phyloP scores from a whole-genome alignment of 2,797 vertebrate genomes.

The Scomberomorus guttatus region DNA sequence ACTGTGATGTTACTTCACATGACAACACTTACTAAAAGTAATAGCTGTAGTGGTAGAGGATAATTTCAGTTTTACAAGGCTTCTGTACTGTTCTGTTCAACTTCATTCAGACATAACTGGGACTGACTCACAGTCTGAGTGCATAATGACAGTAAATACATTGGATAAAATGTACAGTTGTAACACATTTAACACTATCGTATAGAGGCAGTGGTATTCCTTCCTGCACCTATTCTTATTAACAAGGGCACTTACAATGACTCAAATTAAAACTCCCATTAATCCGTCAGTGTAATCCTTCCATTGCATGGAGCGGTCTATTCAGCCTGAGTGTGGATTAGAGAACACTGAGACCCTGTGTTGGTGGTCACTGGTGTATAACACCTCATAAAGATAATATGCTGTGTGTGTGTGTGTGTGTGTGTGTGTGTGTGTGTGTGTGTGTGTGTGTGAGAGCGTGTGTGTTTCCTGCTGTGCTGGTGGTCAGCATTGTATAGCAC shows the following conservation, averaged over 20 bases:
- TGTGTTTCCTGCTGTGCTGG: constrained; percentile 68
- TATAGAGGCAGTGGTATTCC: constrained; percentile 47
- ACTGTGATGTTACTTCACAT: not conserved
- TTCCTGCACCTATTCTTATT: constrained; percentile 64
- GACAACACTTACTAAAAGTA: not conserved
- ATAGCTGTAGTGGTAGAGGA: not conserved
- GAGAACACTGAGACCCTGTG: constrained; percentile 82
- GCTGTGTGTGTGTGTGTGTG: constrained; percentile 41
- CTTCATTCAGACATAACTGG: constrained; percentile 6
- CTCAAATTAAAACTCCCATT: constrained; percentile 83
- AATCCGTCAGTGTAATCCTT: constrained; percentile 82
- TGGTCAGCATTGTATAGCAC: constrained; percentile 71
- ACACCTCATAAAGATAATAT: constrained; percentile 82
- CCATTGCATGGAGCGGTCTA: constrained; percentile 71
- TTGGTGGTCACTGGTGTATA: constrained; percentile 84
- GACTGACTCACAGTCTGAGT: not conserved
- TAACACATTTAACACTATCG: constrained; percentile 57
- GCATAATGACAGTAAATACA: constrained; percentile 13
- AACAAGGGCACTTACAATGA: constrained; percentile 74
- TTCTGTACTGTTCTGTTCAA: not conserved
- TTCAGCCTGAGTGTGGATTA: constrained; percentile 81
- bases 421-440: constrained; percentile 59
- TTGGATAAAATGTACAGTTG: constrained; percentile 44
- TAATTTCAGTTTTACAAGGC: not conserved
- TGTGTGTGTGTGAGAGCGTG: constrained; percentile 27